phyloP scores from a whole-genome alignment of 2,797 vertebrate genomes.

The Anas flavirostris region DNA sequence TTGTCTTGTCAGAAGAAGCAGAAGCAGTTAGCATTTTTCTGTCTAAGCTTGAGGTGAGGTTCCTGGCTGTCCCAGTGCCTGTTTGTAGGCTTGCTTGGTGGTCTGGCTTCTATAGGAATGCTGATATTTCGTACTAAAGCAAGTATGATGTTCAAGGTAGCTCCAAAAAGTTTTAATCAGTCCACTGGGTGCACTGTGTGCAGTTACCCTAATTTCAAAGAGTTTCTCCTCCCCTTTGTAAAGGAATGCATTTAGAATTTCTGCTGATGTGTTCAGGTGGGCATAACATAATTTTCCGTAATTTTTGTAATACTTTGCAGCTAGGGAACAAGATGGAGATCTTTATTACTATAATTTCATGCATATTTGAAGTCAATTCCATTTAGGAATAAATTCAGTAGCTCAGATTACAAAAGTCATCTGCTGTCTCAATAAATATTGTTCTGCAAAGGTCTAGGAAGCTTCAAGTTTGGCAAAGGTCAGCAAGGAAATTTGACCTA shows the following conservation, averaged over 20 bases:
- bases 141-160: background rate
- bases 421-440: background rate
- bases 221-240: background rate
- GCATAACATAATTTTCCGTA: background rate
- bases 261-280: background rate
- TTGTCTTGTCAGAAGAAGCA: background rate
- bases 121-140: background rate
- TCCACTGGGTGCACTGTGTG: background rate
- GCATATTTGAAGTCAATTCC: background rate
- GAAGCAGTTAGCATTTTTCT: background rate
- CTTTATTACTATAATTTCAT: background rate
- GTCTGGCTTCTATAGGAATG: accelerated
- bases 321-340: background rate
- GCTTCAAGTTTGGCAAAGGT: background rate
- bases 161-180: background rate
- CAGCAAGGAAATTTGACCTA: background rate
- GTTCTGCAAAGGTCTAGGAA: conserved; percentile 1
- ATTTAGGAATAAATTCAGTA: conserved; percentile 5
- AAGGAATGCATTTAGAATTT: background rate
- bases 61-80: background rate
- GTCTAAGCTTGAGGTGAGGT: background rate
- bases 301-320: background rate
- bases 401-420: background rate
- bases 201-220: background rate
- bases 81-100: background rate